Percentiles rank a stretch among this genome's conserved stretches.
Evolutionary conservation across 1,140 invertebrate genomes (phyloP).

Genomic region (Tetramorium simillimum): DNA sequence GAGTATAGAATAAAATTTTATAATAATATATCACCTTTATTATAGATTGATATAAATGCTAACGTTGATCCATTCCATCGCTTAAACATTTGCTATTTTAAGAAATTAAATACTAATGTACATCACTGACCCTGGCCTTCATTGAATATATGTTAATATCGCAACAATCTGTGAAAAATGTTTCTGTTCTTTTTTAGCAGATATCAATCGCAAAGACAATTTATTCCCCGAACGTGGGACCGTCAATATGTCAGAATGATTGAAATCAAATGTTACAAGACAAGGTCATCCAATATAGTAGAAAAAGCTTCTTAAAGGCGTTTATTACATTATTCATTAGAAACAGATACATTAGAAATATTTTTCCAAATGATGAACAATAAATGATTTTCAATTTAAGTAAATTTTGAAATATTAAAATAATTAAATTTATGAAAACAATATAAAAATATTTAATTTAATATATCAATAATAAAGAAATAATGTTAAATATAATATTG

Average conservation of each 20-base stretch:
- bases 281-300: constrained; percentile 1
- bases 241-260: constrained; percentile 49
- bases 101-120: background rate
- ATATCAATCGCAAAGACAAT: constrained; percentile 45
- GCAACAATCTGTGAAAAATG: constrained; percentile 25
- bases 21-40: background rate
- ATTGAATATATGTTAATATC: background rate
- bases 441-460: background rate
- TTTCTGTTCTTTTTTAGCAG: constrained; percentile 24
- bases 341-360: background rate
- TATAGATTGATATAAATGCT: background rate
- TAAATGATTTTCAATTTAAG: background rate
- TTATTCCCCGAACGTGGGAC: constrained; percentile 19
- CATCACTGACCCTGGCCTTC: background rate
- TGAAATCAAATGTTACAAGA: constrained; percentile 34
- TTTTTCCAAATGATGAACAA: background rate
- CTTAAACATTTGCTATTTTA: background rate
- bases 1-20: background rate
- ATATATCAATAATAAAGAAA: background rate
- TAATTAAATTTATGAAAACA: background rate
- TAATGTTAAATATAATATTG: background rate
- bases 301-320: background rate
- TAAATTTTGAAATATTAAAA: constrained; percentile 10
- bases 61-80: background rate
- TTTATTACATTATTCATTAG: constrained; percentile 22